Evolutionary conservation across 2,888 invertebrate species (phyloP).

Genomic region (Oscheius myriophilus): DNA sequence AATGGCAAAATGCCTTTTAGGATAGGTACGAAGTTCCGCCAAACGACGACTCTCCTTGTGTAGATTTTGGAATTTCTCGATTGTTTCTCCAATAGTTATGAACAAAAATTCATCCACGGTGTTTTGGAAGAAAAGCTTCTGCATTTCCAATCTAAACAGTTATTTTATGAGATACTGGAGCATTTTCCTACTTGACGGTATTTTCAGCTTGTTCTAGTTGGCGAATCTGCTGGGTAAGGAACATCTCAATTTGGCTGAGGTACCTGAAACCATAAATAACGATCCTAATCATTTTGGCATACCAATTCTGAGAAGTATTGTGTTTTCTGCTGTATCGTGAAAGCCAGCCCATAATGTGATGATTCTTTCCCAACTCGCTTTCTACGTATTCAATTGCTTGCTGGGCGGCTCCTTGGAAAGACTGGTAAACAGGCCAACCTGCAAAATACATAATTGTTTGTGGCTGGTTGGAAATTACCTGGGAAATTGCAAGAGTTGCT

Average conservation of each 20-base stretch:
- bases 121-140: slow-evolving; percentile 54
- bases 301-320: slow-evolving; percentile 60
- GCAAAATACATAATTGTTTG: neutral
- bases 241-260: slow-evolving; percentile 42
- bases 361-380: slow-evolving; percentile 46
- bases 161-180: neutral
- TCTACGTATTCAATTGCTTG: slow-evolving; percentile 38
- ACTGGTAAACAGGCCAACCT: slow-evolving; percentile 49
- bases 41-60: slow-evolving; percentile 30
- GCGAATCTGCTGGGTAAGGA: slow-evolving; percentile 28
- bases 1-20: slow-evolving; percentile 39
- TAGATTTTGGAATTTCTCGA: slow-evolving; percentile 28
- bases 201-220: slow-evolving; percentile 39
- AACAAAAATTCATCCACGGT: slow-evolving; percentile 62
- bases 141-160: slow-evolving; percentile 50
- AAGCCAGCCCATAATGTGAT: slow-evolving; percentile 62
- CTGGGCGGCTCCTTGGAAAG: slow-evolving; percentile 47
- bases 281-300: neutral
- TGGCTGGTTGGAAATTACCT: slow-evolving; percentile 22
- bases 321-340: slow-evolving; percentile 53
- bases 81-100: slow-evolving; percentile 34
- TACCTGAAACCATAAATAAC: slow-evolving; percentile 40
- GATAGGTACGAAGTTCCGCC: slow-evolving; percentile 33
- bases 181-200: slow-evolving; percentile 34
- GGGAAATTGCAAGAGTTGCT: slow-evolving; percentile 39